Evolutionary conservation across 2,888 invertebrate species (phyloP).

Genomic region (Cephonodes hylas): DNA sequence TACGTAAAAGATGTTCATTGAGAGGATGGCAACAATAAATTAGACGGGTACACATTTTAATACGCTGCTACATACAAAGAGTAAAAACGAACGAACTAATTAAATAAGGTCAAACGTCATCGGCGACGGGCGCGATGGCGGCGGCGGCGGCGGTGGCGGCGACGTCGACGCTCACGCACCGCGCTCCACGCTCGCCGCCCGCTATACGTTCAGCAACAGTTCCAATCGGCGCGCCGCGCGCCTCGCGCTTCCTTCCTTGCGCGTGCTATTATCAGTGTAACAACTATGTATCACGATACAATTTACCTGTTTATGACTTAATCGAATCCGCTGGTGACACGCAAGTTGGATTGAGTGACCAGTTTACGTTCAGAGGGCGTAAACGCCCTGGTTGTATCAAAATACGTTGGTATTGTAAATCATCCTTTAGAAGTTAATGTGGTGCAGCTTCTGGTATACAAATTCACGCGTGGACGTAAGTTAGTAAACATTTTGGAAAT

Average conservation of each 20-base stretch:
- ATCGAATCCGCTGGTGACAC: constrained; percentile 14
- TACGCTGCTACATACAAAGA: constrained; percentile 72
- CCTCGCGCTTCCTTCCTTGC: constrained; percentile 35
- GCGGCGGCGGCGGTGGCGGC: constrained; percentile 34
- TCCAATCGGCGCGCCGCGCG: constrained; percentile 42
- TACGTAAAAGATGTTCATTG: constrained; percentile 35
- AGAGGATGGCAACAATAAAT: constrained; percentile 70
- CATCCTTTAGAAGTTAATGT: neutral
- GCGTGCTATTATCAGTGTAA: constrained; percentile 18
- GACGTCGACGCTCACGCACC: constrained; percentile 32
- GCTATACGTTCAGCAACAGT: constrained; percentile 53
- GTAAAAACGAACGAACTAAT: constrained; percentile 79
- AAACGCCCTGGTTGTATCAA: neutral
- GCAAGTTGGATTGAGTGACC: constrained; percentile 9
- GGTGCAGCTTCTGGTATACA: neutral
- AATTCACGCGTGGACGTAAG: neutral
- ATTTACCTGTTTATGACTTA: neutral
- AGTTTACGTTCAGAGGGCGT: neutral
- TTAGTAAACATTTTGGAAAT: neutral
- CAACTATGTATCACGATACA: constrained; percentile 14
- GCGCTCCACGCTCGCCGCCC: constrained; percentile 24
- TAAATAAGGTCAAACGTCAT: constrained; percentile 80
- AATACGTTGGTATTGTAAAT: neutral
- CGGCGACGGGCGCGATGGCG: constrained; percentile 44
- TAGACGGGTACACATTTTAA: constrained; percentile 72